Evolutionary conservation across 2,888 invertebrate genomes (phyloP).

Genomic region (Agrotis segetum): DNA sequence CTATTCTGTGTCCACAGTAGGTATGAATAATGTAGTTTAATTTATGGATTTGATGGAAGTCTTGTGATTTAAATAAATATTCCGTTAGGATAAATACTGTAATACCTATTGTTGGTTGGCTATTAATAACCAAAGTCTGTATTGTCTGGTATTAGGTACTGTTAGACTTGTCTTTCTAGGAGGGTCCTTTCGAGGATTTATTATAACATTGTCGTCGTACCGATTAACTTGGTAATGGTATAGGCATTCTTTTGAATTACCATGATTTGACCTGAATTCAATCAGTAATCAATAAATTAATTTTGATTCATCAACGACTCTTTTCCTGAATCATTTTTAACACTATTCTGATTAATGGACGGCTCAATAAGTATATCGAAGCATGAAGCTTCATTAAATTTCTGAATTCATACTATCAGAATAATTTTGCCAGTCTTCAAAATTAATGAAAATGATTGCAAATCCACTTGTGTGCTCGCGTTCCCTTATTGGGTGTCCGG

Average conservation of each 20-base stretch:
- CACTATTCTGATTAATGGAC: too few species aligned
- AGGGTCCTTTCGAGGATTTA: not conserved
- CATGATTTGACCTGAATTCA: not conserved
- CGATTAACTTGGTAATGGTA: too few species aligned
- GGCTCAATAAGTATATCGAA: too few species aligned
- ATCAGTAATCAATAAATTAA: too few species aligned
- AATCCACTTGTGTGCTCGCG: slow-evolving; percentile 17
- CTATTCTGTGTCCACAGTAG: not conserved
- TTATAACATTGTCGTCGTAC: not conserved
- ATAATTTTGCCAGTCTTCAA: not conserved
- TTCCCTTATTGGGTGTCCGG: slow-evolving; percentile 40
- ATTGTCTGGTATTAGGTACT: not conserved
- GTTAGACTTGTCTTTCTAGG: not conserved
- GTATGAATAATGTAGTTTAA: not conserved
- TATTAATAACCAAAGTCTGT: not conserved
- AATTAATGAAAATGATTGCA: slow-evolving; percentile 5
- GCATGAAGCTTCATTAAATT: too few species aligned
- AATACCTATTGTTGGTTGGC: too few species aligned
- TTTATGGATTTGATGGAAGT: not conserved
- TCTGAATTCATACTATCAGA: not conserved
- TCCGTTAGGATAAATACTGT: not conserved
- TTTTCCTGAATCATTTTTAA: too few species aligned
- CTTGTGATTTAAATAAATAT: not conserved
- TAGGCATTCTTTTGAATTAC: too few species aligned
- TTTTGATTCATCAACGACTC: too few species aligned